Percentiles rank a stretch among this genome's conserved stretches.
These are phyloP conservation scores for Gerris lacustris DNA, from an alignment of 2,888 invertebrate genomes.

Conservation along the genomic window DNA sequence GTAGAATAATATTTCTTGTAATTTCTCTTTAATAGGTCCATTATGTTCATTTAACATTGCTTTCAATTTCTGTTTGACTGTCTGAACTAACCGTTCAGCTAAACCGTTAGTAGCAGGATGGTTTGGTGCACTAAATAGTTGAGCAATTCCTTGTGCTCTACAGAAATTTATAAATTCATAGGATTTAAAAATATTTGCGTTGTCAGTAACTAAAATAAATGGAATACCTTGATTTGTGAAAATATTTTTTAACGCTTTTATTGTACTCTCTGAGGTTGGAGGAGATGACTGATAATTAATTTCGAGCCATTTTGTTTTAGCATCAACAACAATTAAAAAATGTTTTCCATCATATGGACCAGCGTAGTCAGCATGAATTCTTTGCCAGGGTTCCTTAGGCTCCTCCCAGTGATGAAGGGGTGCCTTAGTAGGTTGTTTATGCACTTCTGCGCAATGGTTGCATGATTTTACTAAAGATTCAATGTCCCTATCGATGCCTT, in stretches of 20 bases:
- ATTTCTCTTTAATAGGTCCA: background rate
- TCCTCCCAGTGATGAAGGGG: constrained; percentile 30
- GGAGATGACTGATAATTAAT: background rate
- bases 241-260: background rate
- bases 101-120: background rate
- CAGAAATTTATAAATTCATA: background rate
- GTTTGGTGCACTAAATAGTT: background rate
- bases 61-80: background rate
- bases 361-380: constrained; percentile 33
- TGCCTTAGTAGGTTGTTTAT: constrained; percentile 27
- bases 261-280: background rate
- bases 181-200: background rate
- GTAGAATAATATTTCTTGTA: background rate
- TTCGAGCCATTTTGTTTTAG: constrained; percentile 30
- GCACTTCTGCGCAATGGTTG: constrained; percentile 26
- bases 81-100: background rate
- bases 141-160: background rate
- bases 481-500: constrained; percentile 26
- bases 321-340: constrained; percentile 29
- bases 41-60: background rate
- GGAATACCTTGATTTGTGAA: background rate
- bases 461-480: constrained; percentile 27
- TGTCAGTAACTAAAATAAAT: background rate
- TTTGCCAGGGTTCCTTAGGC: constrained; percentile 26
- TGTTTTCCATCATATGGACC: constrained; percentile 22